Evolutionary conservation across 2,113 vertebrate genomes (phyloP).

Genomic region (Poeciliopsis retropinna): DNA sequence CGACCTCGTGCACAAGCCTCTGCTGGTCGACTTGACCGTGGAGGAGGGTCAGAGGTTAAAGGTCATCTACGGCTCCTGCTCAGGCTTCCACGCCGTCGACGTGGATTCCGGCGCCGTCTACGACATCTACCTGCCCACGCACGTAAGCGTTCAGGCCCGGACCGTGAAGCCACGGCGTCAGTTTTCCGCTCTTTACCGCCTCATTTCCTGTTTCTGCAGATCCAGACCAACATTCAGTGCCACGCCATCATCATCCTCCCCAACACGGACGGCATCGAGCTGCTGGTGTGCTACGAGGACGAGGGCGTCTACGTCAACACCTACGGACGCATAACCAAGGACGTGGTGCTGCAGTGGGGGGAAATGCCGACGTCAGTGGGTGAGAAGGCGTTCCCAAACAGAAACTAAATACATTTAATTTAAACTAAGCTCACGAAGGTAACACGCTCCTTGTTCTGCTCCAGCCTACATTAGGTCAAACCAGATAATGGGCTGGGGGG

Average conservation of each 20-base stretch:
- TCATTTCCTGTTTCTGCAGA: constrained; percentile 41
- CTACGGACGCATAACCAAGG: constrained; percentile 82
- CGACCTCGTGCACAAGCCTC: constrained; percentile 88
- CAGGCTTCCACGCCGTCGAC: constrained; percentile 94
- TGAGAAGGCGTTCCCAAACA: constrained; percentile 16
- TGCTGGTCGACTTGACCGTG: constrained; percentile 90
- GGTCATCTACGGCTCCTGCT: constrained; percentile 89
- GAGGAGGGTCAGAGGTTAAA: constrained; percentile 93
- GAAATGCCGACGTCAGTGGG: constrained; percentile 82
- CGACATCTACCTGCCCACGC: constrained; percentile 92
- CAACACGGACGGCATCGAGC: constrained; percentile 80
- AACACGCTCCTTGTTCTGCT: background rate
- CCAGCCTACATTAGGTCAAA: constrained; percentile 83
- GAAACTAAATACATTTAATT: background rate
- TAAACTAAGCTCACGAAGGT: background rate
- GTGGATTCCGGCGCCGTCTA: constrained; percentile 93
- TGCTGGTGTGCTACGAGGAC: constrained; percentile 82
- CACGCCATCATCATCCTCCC: constrained; percentile 82
- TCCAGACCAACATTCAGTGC: constrained; percentile 79
- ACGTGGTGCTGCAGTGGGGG: constrained; percentile 83
- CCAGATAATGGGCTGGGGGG: constrained; percentile 83
- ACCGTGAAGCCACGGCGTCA: accelerated
- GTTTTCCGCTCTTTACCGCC: background rate
- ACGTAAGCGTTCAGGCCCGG: constrained; percentile 78
- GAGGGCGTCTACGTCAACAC: constrained; percentile 83